Conservation (phyloP, 2,797 vertebrate species). For the Echiichthys vipera region DNA sequence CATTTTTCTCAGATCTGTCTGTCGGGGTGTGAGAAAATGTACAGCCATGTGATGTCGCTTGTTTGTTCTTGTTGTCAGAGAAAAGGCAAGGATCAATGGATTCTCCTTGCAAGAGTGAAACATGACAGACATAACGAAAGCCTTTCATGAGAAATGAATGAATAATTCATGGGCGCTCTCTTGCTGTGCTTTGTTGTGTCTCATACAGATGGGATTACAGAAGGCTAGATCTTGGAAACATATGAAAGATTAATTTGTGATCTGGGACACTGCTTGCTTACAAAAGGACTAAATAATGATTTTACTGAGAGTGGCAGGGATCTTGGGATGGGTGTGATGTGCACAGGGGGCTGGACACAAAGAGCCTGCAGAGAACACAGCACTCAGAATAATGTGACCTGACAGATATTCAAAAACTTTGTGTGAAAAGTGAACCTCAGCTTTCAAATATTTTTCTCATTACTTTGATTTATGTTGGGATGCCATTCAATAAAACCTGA, state of each 20-base stretch:
- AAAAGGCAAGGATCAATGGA: slow-evolving; percentile 87
- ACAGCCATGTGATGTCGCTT: slow-evolving; percentile 80
- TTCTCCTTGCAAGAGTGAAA: slow-evolving; percentile 85
- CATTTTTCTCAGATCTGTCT: slow-evolving; percentile 66
- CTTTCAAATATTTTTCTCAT: slow-evolving; percentile 27
- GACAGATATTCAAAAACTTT: slow-evolving; percentile 72
- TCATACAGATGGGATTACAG: slow-evolving; percentile 90
- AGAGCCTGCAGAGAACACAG: slow-evolving; percentile 65
- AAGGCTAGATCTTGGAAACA: slow-evolving; percentile 89
- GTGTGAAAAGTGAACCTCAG: slow-evolving; percentile 54
- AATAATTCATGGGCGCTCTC: slow-evolving; percentile 87
- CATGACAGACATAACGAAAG: slow-evolving; percentile 88
- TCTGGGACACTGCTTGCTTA: slow-evolving; percentile 88
- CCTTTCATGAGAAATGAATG: slow-evolving; percentile 88
- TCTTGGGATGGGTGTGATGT: slow-evolving; percentile 76
- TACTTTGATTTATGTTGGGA: slow-evolving; percentile 31
- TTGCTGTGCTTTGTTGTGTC: slow-evolving; percentile 88
- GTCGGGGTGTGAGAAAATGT: slow-evolving; percentile 73
- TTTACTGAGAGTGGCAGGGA: slow-evolving; percentile 82
- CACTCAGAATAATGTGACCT: slow-evolving; percentile 61
- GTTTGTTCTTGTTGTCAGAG: slow-evolving; percentile 81
- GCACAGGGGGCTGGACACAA: slow-evolving; percentile 66
- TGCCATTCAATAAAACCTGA: slow-evolving; percentile 22
- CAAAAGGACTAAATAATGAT: slow-evolving; percentile 89
- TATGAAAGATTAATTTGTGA: slow-evolving; percentile 92